phyloP scores from a whole-genome alignment of 1,140 invertebrate species.

The Drosophila albomicans region DNA sequence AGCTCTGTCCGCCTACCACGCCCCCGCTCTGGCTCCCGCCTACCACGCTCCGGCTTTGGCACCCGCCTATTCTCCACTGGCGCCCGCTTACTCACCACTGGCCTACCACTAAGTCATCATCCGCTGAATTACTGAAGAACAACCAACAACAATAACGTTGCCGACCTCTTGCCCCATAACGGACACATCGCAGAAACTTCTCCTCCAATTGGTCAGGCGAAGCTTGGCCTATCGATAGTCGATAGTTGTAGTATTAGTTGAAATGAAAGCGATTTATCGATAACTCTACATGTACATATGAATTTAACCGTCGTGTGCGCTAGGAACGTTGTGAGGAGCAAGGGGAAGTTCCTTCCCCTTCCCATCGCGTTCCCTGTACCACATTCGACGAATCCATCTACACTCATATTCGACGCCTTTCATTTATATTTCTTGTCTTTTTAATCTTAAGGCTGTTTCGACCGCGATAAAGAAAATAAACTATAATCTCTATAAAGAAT shows the following conservation, averaged over 20 bases:
- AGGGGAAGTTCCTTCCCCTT: no score
- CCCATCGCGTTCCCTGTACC: background rate
- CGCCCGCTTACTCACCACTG: slow-evolving; percentile 37
- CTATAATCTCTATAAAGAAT: slow-evolving; percentile 30
- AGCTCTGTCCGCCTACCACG: slow-evolving; percentile 49
- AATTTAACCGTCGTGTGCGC: slow-evolving; percentile 33
- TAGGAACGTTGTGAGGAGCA: no score
- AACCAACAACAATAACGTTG: slow-evolving; percentile 42
- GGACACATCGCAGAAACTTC: slow-evolving; percentile 64
- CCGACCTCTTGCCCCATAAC: slow-evolving; percentile 44
- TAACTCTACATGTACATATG: slow-evolving; percentile 58
- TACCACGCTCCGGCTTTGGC: slow-evolving; percentile 46
- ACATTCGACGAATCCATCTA: slow-evolving; percentile 42
- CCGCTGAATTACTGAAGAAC: background rate
- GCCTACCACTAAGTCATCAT: slow-evolving; percentile 73
- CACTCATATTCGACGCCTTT: slow-evolving; percentile 68
- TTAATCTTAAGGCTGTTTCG: slow-evolving; percentile 79
- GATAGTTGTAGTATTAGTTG: slow-evolving; percentile 78
- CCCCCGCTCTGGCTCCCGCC: slow-evolving; percentile 57
- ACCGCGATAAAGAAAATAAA: slow-evolving; percentile 70
- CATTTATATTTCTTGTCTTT: slow-evolving; percentile 77
- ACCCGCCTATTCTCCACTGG: slow-evolving; percentile 31
- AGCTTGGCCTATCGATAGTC: slow-evolving; percentile 46
- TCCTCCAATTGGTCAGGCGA: slow-evolving; percentile 47
- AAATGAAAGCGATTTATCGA: slow-evolving; percentile 74